Conservation (phyloP, 2,888 invertebrate genomes). For the Melanophora roralis region DNA sequence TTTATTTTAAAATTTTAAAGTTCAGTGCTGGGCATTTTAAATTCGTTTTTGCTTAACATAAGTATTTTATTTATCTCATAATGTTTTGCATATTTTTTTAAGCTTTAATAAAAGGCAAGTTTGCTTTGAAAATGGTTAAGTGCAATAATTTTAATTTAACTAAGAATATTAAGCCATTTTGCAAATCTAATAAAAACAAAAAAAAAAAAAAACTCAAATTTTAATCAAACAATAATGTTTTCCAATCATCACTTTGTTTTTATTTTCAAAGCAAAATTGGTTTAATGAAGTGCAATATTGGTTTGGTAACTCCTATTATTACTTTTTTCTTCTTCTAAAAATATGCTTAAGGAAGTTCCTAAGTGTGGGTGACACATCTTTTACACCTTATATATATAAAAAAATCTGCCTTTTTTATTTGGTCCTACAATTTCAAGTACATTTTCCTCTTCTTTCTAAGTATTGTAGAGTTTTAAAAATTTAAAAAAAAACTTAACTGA, state of each 20-base stretch:
- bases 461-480: no score
- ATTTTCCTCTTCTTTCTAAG: conserved; percentile 22
- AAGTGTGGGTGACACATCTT: conserved; percentile 50
- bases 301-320: not conserved
- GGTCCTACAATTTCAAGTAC: conserved; percentile 38
- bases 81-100: no score
- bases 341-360: not conserved
- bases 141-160: conserved; percentile 53
- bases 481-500: conserved; percentile 4
- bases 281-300: conserved; percentile 34
- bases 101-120: not conserved
- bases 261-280: conserved; percentile 32
- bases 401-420: not conserved
- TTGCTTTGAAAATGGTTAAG: conserved; percentile 37
- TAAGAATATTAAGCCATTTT: conserved; percentile 27
- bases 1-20: no score
- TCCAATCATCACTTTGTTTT: conserved; percentile 19
- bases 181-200: not conserved
- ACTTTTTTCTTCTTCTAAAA: no score
- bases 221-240: not conserved
- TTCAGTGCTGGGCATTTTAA: not conserved
- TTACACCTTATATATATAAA: conserved; percentile 29
- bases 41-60: not conserved
- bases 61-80: no score
- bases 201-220: not conserved